phyloP scores from a whole-genome alignment of 1,140 invertebrate species.

The Drosophila arawakana region DNA sequence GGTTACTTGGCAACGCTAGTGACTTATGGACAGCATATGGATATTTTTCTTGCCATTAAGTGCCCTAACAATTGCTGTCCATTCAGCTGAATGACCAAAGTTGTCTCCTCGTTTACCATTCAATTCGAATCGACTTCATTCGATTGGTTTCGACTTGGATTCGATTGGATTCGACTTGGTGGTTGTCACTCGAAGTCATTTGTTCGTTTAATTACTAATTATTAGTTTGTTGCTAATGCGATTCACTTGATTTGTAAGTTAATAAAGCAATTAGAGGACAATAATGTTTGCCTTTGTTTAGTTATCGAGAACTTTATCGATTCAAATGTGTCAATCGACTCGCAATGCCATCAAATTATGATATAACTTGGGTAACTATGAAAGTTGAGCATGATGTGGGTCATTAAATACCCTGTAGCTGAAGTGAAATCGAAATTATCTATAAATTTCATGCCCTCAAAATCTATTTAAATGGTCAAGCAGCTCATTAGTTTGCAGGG shows the following conservation, averaged over 20 bases:
- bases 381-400: not conserved
- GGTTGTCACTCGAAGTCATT: slow-evolving; percentile 33
- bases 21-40: slow-evolving; percentile 5
- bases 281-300: slow-evolving; percentile 9
- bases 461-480: no score
- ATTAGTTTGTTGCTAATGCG: slow-evolving; percentile 46
- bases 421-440: no score
- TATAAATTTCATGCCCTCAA: no score
- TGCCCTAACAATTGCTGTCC: slow-evolving; percentile 12
- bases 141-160: not conserved
- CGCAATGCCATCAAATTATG: not conserved
- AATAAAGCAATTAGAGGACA: slow-evolving; percentile 44
- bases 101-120: slow-evolving; percentile 1
- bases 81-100: slow-evolving; percentile 19
- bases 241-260: slow-evolving; percentile 44
- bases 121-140: not conserved
- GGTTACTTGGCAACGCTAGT: slow-evolving; percentile 37
- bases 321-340: slow-evolving; percentile 9
- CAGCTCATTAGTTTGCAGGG: no score
- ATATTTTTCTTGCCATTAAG: slow-evolving; percentile 4
- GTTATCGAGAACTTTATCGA: not conserved
- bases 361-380: slow-evolving; percentile 1
- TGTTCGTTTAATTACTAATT: slow-evolving; percentile 56
- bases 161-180: not conserved
- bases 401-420: not conserved